These are phyloP conservation scores for Platycheirus rosarum DNA, from an alignment of 2,888 invertebrate genomes.

Conservation along the genomic window DNA sequence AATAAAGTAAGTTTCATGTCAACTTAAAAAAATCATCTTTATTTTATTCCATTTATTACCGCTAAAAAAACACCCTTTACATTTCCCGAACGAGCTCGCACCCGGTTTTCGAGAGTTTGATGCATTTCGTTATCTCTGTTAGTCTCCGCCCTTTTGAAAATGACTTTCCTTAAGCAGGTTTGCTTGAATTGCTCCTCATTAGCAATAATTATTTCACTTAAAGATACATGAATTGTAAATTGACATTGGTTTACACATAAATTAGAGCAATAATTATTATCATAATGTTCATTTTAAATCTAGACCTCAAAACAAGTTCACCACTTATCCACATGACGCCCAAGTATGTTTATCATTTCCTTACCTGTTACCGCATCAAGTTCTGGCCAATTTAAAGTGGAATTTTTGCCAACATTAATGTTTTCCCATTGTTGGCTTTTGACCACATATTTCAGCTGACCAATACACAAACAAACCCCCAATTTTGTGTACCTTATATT, in stretches of 20 bases:
- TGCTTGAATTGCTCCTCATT: too few relatives aligned
- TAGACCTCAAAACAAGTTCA: conserved; percentile 8
- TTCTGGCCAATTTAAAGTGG: conserved; percentile 54
- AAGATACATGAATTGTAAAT: too few relatives aligned
- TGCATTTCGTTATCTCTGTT: too few relatives aligned
- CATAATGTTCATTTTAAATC: background rate
- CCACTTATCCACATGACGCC: conserved; percentile 5
- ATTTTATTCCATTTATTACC: too few relatives aligned
- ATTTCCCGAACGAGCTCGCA: too few relatives aligned
- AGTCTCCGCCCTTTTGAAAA: too few relatives aligned
- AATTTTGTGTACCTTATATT: conserved; percentile 1
- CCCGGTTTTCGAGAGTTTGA: too few relatives aligned
- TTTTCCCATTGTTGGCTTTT: conserved; percentile 48
- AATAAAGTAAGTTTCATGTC: too few relatives aligned
- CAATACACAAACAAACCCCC: background rate
- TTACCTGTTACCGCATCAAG: background rate
- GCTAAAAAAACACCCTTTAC: too few relatives aligned
- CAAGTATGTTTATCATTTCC: conserved; percentile 27
- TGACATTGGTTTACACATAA: background rate
- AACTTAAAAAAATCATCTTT: too few relatives aligned
- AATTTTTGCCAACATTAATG: conserved; percentile 28
- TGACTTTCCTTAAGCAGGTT: too few relatives aligned
- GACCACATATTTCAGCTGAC: conserved; percentile 21
- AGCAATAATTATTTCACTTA: too few relatives aligned
- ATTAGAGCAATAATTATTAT: background rate